Conservation (phyloP, 2,888 invertebrate genomes). For the Drosophila barbarae region DNA sequence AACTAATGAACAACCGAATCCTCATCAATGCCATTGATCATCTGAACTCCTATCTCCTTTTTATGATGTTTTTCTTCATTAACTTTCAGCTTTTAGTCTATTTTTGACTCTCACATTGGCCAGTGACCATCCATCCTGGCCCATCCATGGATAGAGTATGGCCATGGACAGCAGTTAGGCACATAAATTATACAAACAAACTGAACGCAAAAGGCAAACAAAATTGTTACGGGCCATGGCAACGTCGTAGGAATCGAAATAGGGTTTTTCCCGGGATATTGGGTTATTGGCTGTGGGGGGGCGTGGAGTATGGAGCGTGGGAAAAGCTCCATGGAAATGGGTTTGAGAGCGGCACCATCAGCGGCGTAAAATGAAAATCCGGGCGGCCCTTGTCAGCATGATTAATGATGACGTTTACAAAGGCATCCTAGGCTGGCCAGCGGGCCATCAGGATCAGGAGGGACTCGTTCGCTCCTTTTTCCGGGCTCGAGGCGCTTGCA, state of each 20-base stretch:
- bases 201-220: constrained; percentile 49
- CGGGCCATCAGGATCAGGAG: constrained; percentile 17
- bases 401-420: constrained; percentile 73
- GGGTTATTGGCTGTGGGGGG: constrained; percentile 16
- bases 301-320: constrained; percentile 2
- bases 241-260: constrained; percentile 32
- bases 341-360: constrained; percentile 26
- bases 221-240: constrained; percentile 45
- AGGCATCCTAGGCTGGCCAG: constrained; percentile 42
- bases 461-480: constrained; percentile 9
- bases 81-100: not conserved
- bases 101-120: not conserved
- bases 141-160: constrained; percentile 8
- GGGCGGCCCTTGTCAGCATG: constrained; percentile 68
- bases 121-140: constrained; percentile 7
- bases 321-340: constrained; percentile 28
- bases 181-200: constrained; percentile 65
- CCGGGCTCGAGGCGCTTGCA: constrained; percentile 25
- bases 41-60: not conserved
- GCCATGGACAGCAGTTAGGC: constrained; percentile 41
- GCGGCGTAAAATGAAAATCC: constrained; percentile 65
- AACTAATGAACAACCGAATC: not conserved
- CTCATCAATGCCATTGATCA: not conserved
- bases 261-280: constrained; percentile 23
- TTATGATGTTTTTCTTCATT: constrained; percentile 6